These are phyloP conservation scores for Aulostomus chinensis DNA, from an alignment of 2,797 vertebrate species.

Conservation along the genomic window DNA sequence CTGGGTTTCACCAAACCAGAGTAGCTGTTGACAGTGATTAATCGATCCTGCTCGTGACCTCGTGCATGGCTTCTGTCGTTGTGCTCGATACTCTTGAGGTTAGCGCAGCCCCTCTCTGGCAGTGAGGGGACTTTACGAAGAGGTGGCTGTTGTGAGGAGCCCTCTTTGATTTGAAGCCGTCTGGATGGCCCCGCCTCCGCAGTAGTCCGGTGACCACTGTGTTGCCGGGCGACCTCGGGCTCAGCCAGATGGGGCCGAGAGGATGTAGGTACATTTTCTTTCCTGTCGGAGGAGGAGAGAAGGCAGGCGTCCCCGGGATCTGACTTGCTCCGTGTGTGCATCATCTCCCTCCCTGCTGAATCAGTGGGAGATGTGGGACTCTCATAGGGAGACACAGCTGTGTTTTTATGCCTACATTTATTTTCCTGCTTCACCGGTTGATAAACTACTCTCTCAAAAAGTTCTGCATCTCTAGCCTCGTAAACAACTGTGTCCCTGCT, in stretches of 20 bases:
- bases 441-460: constrained; percentile 86
- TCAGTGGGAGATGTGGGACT: constrained; percentile 76
- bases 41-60: constrained; percentile 72
- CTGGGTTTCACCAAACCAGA: constrained; percentile 53
- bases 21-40: constrained; percentile 57
- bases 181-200: constrained; percentile 80
- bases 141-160: constrained; percentile 45
- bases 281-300: constrained; percentile 81
- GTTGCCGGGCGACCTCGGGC: constrained; percentile 73
- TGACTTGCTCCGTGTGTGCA: constrained; percentile 90
- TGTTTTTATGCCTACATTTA: constrained; percentile 76
- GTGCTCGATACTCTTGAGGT: constrained; percentile 79
- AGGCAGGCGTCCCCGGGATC: constrained; percentile 92
- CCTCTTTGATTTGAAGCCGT: constrained; percentile 70
- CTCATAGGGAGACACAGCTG: constrained; percentile 82
- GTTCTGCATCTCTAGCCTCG: constrained; percentile 85
- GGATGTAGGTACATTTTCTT: constrained; percentile 72
- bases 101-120: constrained; percentile 73
- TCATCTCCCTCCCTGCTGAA: constrained; percentile 73
- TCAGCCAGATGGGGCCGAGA: constrained; percentile 68
- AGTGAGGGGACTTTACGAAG: constrained; percentile 67
- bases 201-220: constrained; percentile 63
- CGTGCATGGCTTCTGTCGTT: constrained; percentile 72
- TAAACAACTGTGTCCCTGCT: constrained; percentile 79
- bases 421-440: constrained; percentile 87